Evolutionary conservation across 1,140 invertebrate species (phyloP).

Genomic region (Drosophila ficusphila): DNA sequence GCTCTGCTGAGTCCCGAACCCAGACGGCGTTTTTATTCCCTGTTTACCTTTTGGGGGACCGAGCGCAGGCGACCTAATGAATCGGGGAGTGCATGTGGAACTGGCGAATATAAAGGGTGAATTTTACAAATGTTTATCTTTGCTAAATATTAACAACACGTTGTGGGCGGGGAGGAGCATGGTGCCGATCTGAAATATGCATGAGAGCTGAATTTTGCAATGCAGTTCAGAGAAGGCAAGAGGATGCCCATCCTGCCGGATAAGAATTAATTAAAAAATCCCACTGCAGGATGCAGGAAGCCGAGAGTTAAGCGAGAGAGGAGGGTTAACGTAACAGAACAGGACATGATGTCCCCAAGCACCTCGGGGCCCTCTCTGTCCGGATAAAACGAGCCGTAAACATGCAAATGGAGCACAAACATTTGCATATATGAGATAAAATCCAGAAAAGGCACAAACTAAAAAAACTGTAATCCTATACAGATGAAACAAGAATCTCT

Average conservation of each 20-base stretch:
- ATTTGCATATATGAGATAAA: conserved; percentile 46
- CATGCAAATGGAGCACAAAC: conserved; percentile 41
- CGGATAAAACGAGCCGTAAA: conserved; percentile 33
- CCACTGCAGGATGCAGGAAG: conserved; percentile 22
- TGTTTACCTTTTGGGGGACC: conserved; percentile 35
- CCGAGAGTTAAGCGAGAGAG: neutral
- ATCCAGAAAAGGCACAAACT: conserved; percentile 17
- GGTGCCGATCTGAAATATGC: conserved; percentile 29
- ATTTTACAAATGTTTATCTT: conserved; percentile 71
- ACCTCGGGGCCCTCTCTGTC: conserved; percentile 18
- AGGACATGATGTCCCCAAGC: conserved; percentile 40
- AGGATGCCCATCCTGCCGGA: conserved; percentile 29
- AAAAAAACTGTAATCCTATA: conserved; percentile 6
- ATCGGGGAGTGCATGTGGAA: conserved; percentile 2
- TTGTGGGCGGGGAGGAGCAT: neutral
- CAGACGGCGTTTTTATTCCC: conserved; percentile 41
- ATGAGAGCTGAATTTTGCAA: conserved; percentile 27
- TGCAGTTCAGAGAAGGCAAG: neutral
- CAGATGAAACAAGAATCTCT: neutral
- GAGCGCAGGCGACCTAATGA: conserved; percentile 22
- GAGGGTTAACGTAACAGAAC: neutral
- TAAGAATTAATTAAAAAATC: conserved; percentile 49
- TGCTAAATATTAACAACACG: conserved; percentile 40
- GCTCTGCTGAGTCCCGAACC: conserved; percentile 13
- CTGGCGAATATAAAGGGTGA: conserved; percentile 29